phyloP scores from a whole-genome alignment of 2,888 invertebrate genomes.

The Steromphala cineraria region DNA sequence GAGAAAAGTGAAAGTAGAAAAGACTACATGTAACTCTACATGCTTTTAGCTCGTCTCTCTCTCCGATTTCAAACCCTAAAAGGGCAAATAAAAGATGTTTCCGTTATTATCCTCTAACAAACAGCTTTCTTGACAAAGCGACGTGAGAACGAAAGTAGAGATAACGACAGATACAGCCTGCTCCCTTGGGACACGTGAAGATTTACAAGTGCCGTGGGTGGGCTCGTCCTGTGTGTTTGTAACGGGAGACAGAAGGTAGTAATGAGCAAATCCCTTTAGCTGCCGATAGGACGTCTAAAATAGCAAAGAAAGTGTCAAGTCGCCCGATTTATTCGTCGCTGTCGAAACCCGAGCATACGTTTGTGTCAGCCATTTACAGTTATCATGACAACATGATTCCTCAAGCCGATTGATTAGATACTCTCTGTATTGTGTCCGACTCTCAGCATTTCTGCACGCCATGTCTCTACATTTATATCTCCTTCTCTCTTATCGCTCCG shows the following conservation, averaged over 20 bases:
- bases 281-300: background rate
- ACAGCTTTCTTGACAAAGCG: too few relatives aligned
- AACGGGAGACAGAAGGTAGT: background rate
- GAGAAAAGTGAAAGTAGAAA: too few relatives aligned
- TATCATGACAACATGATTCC: background rate
- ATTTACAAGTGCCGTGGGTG: background rate
- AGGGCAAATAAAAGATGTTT: too few relatives aligned
- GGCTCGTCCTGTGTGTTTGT: background rate
- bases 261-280: background rate
- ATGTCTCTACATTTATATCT: background rate
- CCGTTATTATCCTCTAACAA: too few relatives aligned
- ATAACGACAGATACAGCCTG: too few relatives aligned
- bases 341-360: background rate
- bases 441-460: background rate
- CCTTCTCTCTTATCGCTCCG: too few relatives aligned
- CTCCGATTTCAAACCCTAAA: too few relatives aligned
- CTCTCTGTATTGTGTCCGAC: background rate
- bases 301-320: constrained; percentile 1
- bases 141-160: too few relatives aligned
- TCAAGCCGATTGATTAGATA: background rate
- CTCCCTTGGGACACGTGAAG: too few relatives aligned
- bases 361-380: background rate
- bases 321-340: background rate
- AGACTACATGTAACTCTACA: too few relatives aligned
- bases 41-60: too few relatives aligned